Percentiles rank a stretch among this genome's conserved stretches.
Conservation (phyloP, 1,140 invertebrate genomes). For the Diprion similis region DNA sequence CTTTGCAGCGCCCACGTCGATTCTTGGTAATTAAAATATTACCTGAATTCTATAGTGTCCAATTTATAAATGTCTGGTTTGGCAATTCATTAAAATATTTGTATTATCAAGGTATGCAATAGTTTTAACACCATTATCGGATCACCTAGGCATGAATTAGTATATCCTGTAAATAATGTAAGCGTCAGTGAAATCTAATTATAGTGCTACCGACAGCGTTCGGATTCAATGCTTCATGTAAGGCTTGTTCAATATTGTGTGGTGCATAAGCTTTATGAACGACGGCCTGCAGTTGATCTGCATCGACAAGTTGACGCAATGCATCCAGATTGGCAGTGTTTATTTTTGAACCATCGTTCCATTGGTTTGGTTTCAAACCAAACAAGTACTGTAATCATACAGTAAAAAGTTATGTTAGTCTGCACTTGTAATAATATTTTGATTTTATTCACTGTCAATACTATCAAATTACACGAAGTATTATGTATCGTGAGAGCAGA, state of each 20-base stretch:
- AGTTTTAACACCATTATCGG: background rate
- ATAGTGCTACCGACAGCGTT: conserved; percentile 78
- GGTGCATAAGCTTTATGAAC: conserved; percentile 72
- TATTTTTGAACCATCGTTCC: conserved; percentile 61
- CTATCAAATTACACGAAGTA: conserved; percentile 21
- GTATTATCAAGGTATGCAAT: background rate
- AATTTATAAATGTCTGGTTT: background rate
- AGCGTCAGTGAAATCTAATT: conserved; percentile 69
- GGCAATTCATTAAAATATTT: conserved; percentile 13
- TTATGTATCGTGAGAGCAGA: conserved; percentile 29
- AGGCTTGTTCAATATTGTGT: conserved; percentile 73
- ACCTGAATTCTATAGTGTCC: no score
- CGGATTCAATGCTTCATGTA: conserved; percentile 70
- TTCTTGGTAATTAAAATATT: no score
- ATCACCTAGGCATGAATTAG: background rate
- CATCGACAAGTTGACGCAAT: conserved; percentile 63
- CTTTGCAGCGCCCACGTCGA: no score
- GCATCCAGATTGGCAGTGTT: conserved; percentile 59
- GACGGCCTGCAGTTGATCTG: conserved; percentile 65
- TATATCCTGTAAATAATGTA: conserved; percentile 2
- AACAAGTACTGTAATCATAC: conserved; percentile 50
- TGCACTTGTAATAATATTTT: background rate
- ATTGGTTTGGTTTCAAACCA: conserved; percentile 46
- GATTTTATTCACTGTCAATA: background rate
- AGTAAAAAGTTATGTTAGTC: conserved; percentile 25